Evolutionary conservation across 2,797 vertebrate genomes (phyloP).

Genomic region (Natrix natrix): DNA sequence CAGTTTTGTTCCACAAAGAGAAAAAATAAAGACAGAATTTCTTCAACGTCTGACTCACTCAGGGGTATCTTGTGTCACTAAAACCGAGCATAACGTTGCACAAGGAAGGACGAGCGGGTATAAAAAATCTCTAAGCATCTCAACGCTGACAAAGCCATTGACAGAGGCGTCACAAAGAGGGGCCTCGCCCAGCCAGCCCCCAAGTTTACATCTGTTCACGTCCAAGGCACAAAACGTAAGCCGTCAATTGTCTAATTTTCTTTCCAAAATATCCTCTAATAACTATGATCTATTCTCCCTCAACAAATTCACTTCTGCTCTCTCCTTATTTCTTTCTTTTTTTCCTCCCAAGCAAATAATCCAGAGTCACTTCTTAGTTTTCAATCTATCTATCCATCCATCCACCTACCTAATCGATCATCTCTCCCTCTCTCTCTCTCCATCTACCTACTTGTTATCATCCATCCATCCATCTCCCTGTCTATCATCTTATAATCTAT

Average conservation of each 20-base stretch:
- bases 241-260: constrained; percentile 13
- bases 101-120: background rate
- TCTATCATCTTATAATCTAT: too few species aligned
- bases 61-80: constrained; percentile 38
- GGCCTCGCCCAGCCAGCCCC: constrained; percentile 21
- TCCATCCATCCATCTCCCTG: too few species aligned
- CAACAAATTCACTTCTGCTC: constrained; percentile 9
- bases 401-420: too few species aligned
- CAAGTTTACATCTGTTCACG: constrained; percentile 36
- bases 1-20: constrained; percentile 9
- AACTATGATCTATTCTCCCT: constrained; percentile 8
- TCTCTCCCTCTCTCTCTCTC: too few species aligned
- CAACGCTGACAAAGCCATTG: background rate
- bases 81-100: constrained; percentile 23
- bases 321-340: constrained; percentile 20
- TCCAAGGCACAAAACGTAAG: constrained; percentile 14
- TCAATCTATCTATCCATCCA: background rate
- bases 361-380: background rate
- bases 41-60: constrained; percentile 35
- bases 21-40: background rate
- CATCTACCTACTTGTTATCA: too few species aligned
- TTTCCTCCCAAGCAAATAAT: background rate
- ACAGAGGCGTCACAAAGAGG: background rate
- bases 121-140: background rate
- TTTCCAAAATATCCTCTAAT: constrained; percentile 32